phyloP scores from a whole-genome alignment of 2,888 invertebrate species.

The Thyatira batis region DNA sequence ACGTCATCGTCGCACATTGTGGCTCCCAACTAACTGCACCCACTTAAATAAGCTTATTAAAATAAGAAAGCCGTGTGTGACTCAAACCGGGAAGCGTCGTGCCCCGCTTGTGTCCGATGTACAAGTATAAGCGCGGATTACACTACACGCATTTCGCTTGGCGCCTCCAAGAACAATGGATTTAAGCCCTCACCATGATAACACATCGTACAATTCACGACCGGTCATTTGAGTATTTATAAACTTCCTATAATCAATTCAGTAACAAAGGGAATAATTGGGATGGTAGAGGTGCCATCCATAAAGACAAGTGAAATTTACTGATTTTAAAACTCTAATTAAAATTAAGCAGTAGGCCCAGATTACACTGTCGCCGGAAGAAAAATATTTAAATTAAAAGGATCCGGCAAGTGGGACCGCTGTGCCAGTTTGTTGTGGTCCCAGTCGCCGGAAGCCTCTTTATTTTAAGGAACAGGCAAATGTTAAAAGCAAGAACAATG shows the following conservation, averaged over 20 bases:
- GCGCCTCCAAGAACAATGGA: conserved; percentile 30
- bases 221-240: background rate
- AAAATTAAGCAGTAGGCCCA: too few species aligned
- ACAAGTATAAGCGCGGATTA: conserved; percentile 16
- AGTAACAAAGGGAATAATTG: background rate
- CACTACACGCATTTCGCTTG: conserved; percentile 34
- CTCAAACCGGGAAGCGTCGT: conserved; percentile 46
- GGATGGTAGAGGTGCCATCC: background rate
- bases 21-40: conserved; percentile 36
- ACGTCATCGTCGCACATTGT: conserved; percentile 32
- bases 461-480: conserved; percentile 6
- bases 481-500: conserved; percentile 19
- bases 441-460: too few species aligned
- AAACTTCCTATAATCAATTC: background rate
- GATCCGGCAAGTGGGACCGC: too few species aligned
- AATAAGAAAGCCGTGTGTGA: conserved; percentile 52
- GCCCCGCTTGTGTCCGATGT: conserved; percentile 8
- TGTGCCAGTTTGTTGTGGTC: too few species aligned
- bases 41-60: conserved; percentile 42
- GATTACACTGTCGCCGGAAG: too few species aligned
- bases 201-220: background rate
- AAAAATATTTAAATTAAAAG: too few species aligned
- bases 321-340: background rate
- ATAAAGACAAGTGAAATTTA: background rate
- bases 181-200: conserved; percentile 9